These are phyloP conservation scores for Rotaria magnacalcarata DNA, from an alignment of 2,888 invertebrate species.

Conservation along the genomic window DNA sequence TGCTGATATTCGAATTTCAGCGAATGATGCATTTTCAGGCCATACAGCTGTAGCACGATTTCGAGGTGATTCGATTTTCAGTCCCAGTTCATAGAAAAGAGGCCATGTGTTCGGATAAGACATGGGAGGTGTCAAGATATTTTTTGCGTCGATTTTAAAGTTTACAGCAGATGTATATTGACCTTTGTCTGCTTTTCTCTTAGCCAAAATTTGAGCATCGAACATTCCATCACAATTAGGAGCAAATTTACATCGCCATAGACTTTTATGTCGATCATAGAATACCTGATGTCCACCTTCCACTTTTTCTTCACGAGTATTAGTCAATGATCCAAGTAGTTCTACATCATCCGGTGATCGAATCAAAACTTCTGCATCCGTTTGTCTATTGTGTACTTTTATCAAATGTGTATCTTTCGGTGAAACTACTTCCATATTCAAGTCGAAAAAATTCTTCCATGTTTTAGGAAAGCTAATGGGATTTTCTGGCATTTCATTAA, in stretches of 20 bases:
- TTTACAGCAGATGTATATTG: not conserved
- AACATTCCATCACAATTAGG: not conserved
- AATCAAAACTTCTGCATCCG: not conserved
- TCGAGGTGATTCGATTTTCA: not conserved
- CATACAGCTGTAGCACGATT: not conserved
- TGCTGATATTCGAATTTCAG: not conserved
- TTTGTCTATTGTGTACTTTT: not conserved
- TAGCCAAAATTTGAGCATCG: not conserved
- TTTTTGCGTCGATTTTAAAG: not conserved
- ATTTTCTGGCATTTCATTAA: not conserved
- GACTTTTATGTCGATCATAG: not conserved
- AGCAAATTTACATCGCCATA: not conserved
- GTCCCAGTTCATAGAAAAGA: not conserved
- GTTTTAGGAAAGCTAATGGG: not conserved
- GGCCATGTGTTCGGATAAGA: not conserved
- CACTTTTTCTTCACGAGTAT: not conserved
- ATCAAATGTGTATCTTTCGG: not conserved
- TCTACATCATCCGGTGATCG: not conserved
- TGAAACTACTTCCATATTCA: not conserved
- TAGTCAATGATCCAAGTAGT: not conserved
- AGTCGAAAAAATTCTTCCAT: not conserved
- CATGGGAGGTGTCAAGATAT: not conserved
- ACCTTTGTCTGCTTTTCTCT: not conserved
- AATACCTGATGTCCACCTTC: not conserved
- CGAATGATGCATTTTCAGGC: not conserved